A percentile compares a stretch with the other conserved stretches of the same genome.
Evolutionary conservation across 2,113 vertebrate species (phyloP).

Genomic region (Triplophysa tibetana): DNA sequence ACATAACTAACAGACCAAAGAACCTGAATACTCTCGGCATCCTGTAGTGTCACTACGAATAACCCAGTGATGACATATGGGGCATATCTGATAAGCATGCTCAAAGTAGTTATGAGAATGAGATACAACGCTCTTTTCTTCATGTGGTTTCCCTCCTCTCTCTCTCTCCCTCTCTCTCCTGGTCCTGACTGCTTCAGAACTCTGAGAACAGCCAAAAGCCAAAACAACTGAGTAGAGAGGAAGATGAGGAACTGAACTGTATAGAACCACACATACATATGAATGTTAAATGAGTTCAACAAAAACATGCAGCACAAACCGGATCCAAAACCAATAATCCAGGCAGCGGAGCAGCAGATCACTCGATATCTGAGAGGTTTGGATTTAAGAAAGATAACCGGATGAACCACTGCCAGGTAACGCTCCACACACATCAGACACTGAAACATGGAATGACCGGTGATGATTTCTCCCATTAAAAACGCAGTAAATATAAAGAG

Average conservation of each 20-base stretch:
- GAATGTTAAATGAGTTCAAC: neutral
- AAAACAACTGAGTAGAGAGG: neutral
- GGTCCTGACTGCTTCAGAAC: conserved; percentile 5
- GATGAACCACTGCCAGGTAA: conserved; percentile 12
- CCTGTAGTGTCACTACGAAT: neutral
- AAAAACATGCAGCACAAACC: neutral
- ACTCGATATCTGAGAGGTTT: conserved; percentile 42
- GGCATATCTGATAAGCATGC: neutral
- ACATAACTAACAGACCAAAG: neutral
- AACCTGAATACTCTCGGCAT: neutral
- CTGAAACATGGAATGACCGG: neutral
- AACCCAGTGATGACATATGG: neutral
- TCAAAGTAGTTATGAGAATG: neutral
- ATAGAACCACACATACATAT: neutral
- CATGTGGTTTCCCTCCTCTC: neutral
- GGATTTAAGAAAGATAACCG: conserved; percentile 3
- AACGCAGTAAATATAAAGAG: neutral
- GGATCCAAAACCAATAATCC: conserved; percentile 11
- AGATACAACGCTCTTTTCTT: neutral
- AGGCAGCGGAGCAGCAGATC: conserved; percentile 21
- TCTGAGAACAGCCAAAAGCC: neutral
- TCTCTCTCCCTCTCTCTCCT: neutral
- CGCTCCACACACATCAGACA: conserved; percentile 3
- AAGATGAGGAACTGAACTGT: neutral
- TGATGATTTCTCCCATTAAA: too few relatives aligned